These are phyloP conservation scores for Antennarius maculatus DNA, from an alignment of 2,797 vertebrate species.

Conservation along the genomic window DNA sequence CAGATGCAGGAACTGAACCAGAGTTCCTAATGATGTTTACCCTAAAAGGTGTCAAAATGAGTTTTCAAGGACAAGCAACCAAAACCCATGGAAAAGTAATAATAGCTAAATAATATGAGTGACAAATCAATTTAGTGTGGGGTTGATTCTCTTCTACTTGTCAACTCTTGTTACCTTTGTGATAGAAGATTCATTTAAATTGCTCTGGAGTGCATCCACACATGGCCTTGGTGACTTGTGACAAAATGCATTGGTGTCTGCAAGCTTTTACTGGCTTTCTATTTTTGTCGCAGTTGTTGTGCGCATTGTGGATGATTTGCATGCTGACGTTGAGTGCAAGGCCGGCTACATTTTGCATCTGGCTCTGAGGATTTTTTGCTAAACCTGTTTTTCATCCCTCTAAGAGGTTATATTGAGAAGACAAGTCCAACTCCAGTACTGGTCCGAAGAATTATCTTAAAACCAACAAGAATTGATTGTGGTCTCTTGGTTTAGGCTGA, in stretches of 20 bases:
- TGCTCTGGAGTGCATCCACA: not conserved
- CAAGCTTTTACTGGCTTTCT: not conserved
- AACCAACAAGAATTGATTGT: constrained; percentile 35
- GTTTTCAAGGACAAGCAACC: too few species aligned
- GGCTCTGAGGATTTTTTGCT: constrained; percentile 34
- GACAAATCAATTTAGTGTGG: constrained; percentile 5
- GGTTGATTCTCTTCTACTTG: not conserved
- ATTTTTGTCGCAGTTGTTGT: not conserved
- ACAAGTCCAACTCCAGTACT: constrained; percentile 35
- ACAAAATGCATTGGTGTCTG: constrained; percentile 5
- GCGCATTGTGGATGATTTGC: constrained; percentile 33
- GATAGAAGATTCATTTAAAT: not conserved
- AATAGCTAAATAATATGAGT: too few species aligned
- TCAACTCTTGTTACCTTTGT: constrained; percentile 5
- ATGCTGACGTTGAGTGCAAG: constrained; percentile 35
- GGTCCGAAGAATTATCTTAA: constrained; percentile 34
- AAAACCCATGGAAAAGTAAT: not conserved
- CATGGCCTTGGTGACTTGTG: not conserved
- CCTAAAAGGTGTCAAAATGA: too few species aligned
- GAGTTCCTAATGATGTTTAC: too few species aligned
- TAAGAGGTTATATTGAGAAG: constrained; percentile 16
- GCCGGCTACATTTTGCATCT: constrained; percentile 18
- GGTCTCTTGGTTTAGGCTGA: constrained; percentile 44
- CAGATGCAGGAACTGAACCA: not conserved
- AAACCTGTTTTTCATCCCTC: constrained; percentile 22